Conservation (phyloP, 2,888 invertebrate species). For the Steinernema carpocapsae region DNA sequence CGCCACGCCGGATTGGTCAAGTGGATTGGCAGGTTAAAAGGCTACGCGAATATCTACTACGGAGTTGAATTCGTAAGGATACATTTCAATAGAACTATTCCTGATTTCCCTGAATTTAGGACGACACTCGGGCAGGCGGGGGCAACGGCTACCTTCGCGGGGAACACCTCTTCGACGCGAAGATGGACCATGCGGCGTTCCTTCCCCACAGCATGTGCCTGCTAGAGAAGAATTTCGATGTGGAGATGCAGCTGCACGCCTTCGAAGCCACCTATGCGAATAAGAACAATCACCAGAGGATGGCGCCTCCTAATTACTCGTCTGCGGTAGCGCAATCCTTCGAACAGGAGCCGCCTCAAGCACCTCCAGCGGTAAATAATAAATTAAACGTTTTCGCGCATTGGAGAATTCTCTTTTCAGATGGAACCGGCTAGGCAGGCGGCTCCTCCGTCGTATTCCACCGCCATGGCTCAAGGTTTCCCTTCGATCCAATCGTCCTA, state of each 20-base stretch:
- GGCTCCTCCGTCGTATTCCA: conserved; percentile 13
- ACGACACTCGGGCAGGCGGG: neutral
- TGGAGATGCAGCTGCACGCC: conserved; percentile 10
- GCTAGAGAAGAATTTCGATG: neutral
- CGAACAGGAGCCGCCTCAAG: neutral
- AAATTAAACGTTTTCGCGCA: neutral
- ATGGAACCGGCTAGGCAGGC: neutral
- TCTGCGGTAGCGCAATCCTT: neutral
- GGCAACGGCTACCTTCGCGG: neutral
- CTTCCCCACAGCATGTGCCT: neutral
- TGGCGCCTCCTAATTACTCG: conserved; percentile 3
- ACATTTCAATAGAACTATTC: neutral
- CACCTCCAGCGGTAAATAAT: neutral
- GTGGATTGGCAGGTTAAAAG: neutral
- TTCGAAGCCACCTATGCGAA: conserved; percentile 13
- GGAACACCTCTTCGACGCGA: neutral
- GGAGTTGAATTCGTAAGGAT: conserved; percentile 6
- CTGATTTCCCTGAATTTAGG: neutral
- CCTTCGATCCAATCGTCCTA: neutral
- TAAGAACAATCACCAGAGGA: neutral
- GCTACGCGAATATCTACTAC: conserved; percentile 1
- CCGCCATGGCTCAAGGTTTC: neutral
- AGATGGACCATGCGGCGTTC: conserved; percentile 4
- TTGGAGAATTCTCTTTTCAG: neutral
- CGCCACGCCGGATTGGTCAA: neutral